Percentiles rank a stretch among this genome's conserved stretches.
These are phyloP conservation scores for Pheosia tremula DNA, from an alignment of 2,888 invertebrate species.

Conservation along the genomic window DNA sequence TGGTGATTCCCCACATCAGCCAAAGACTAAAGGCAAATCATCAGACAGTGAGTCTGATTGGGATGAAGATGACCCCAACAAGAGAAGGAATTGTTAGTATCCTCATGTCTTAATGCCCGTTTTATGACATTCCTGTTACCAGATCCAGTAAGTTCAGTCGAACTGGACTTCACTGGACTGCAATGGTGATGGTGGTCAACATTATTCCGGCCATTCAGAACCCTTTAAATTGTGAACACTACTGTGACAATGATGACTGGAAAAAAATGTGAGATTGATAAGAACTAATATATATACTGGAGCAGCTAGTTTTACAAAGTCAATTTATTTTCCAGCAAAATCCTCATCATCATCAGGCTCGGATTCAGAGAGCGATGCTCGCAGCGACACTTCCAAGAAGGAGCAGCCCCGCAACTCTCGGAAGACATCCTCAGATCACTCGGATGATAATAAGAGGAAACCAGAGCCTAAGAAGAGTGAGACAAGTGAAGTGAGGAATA, in stretches of 20 bases:
- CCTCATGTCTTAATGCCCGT: too few species aligned
- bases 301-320: too few species aligned
- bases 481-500: conserved; percentile 66
- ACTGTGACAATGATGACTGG: too few species aligned
- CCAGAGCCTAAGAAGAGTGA: conserved; percentile 70
- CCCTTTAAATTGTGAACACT: too few species aligned
- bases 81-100: conserved; percentile 65
- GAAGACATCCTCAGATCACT: conserved; percentile 67
- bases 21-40: conserved; percentile 74
- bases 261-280: too few species aligned
- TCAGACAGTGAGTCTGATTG: conserved; percentile 85
- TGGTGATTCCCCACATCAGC: conserved; percentile 72
- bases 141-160: too few species aligned
- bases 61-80: conserved; percentile 67
- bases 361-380: conserved; percentile 77
- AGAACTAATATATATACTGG: too few species aligned
- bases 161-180: too few species aligned
- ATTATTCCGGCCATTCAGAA: too few species aligned
- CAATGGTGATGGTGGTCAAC: too few species aligned
- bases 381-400: conserved; percentile 65
- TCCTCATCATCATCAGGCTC: conserved; percentile 80
- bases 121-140: too few species aligned
- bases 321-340: conserved; percentile 50
- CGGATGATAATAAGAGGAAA: conserved; percentile 64
- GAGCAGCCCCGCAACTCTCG: conserved; percentile 63